Evolutionary conservation across 1,140 invertebrate genomes (phyloP), one percentile per base, ranked within the genome.

Genomic region (Zaprionus nigranus): DNA sequence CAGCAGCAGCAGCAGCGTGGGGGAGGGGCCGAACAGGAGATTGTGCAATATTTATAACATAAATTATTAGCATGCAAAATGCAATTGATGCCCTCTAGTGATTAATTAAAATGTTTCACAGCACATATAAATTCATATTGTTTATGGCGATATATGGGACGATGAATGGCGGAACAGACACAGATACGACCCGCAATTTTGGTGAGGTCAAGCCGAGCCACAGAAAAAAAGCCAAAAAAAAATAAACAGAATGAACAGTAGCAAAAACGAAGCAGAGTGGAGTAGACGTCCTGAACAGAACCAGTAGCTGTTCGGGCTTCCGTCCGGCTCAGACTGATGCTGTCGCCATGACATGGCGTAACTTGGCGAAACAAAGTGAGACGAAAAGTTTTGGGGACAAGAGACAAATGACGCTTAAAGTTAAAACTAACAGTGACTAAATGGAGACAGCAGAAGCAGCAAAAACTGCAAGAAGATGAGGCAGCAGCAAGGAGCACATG

Each of bases 381-480:
- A 88, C 78, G 74, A 81, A 79, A 86, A 86, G 70, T 82, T 86
- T 79, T 13, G 64, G 46, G 46, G 46, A 51, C 76, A 77, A 77
- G 69, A 88, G 84, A 88, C 84, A 88, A 88, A 88, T 88, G 85
- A 88, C 81, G 78, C 85, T 73, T 71, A 81, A 81, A 88, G 81
- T 90, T 90, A 79, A 81, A 88, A 88, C 84, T 79, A 88, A 88
- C 84, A 88, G 84, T 90, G 84, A 88, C 85, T 88, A 88, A 88
- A 88, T 88, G 85, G 74, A 84, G 75, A 76, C 84, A 88, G 79
- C 61, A 77, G 72, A 61, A 70, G 36, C 38, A 64, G 30, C 22
- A 62, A 49, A 40, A 69, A 60, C 5, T 46, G 5, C 17, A 20
- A 58, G 34, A 54, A 36, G 51, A 38, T 64, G 57, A 72, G 72